These are phyloP conservation scores for Upupa epops DNA, from an alignment of 2,113 vertebrate genomes.

Conservation along the genomic window DNA sequence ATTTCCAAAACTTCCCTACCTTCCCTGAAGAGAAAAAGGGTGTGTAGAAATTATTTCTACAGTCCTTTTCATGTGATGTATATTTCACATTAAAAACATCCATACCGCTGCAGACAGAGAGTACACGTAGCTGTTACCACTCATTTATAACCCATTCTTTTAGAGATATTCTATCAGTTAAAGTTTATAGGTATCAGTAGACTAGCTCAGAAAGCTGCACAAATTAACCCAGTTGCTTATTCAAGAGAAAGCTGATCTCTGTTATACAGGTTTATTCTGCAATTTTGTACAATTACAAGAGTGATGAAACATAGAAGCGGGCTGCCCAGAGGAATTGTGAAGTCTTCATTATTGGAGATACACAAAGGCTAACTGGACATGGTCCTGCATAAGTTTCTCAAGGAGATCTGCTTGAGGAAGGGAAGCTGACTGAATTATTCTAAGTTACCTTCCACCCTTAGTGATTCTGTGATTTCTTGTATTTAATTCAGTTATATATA, in stretches of 20 bases:
- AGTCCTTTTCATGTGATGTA: neutral
- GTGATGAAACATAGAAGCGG: neutral
- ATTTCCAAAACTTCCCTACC: no score
- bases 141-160: neutral
- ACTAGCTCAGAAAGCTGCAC: neutral
- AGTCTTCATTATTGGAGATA: neutral
- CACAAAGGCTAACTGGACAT: neutral
- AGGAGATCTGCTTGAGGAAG: neutral
- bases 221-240: neutral
- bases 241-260: neutral
- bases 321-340: neutral
- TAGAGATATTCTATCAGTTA: neutral
- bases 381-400: neutral
- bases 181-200: neutral
- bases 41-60: neutral
- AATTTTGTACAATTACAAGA: neutral
- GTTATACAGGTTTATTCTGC: neutral
- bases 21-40: neutral
- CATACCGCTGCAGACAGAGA: neutral
- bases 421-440: neutral
- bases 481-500: neutral
- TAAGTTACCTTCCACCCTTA: neutral
- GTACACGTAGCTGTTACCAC: fast-evolving
- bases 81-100: neutral
- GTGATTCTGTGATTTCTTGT: neutral